Evolutionary conservation across 2,888 invertebrate genomes (phyloP).

Genomic region (Meteorus cinctellus): DNA sequence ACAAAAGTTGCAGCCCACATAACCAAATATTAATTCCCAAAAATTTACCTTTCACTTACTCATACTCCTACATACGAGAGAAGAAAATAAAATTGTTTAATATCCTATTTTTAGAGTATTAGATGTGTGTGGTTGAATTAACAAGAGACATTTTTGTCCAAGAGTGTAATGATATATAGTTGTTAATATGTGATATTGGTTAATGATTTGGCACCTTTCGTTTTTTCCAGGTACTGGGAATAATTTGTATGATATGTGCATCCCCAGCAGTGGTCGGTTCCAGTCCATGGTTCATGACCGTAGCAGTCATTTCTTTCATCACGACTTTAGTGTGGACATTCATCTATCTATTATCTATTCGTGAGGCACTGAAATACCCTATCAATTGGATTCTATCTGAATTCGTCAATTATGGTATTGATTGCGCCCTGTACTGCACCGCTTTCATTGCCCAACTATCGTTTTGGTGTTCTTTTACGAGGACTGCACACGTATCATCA

Average conservation of each 20-base stretch:
- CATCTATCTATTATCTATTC: constrained; percentile 85
- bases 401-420: constrained; percentile 83
- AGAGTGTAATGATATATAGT: too few species aligned
- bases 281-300: constrained; percentile 90
- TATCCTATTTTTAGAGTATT: background rate
- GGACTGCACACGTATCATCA: constrained; percentile 57
- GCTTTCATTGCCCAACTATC: constrained; percentile 88
- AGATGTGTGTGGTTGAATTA: too few species aligned
- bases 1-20: constrained; percentile 28
- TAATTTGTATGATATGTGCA: constrained; percentile 88
- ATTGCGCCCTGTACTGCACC: constrained; percentile 83
- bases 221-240: constrained; percentile 84
- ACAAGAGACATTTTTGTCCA: too few species aligned
- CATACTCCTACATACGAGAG: background rate
- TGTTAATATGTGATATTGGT: constrained; percentile 39
- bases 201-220: constrained; percentile 39
- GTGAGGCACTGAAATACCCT: constrained; percentile 83
- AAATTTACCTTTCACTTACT: constrained; percentile 11
- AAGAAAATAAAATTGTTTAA: background rate
- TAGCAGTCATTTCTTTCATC: constrained; percentile 88
- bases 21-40: constrained; percentile 25
- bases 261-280: constrained; percentile 80
- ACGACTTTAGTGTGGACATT: constrained; percentile 87
- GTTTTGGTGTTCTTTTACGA: constrained; percentile 74
- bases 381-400: constrained; percentile 91